A percentile compares a stretch with the other conserved stretches of the same genome.
phyloP scores from a whole-genome alignment of 2,888 invertebrate genomes.

The Bedellia somnulentella region DNA sequence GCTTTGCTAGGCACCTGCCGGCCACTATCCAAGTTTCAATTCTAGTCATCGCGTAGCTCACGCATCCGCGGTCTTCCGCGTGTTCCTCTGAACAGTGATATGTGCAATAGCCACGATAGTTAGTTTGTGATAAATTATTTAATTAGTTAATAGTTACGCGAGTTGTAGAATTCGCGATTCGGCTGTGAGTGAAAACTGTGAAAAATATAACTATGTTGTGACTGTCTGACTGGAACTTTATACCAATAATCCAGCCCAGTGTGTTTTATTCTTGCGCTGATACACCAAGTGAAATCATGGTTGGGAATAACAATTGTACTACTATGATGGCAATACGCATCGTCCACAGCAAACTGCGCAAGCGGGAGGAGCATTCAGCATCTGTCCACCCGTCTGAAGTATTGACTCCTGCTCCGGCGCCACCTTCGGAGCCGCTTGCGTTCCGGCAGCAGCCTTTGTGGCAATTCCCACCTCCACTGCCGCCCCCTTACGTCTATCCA shows the following conservation, averaged over 20 bases:
- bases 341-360: constrained; percentile 88
- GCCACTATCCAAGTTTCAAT: constrained; percentile 50
- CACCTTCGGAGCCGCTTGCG: constrained; percentile 59
- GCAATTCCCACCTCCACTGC: constrained; percentile 82
- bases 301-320: constrained; percentile 83
- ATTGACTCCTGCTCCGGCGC: constrained; percentile 57
- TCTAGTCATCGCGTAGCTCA: constrained; percentile 58
- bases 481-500: constrained; percentile 74
- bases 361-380: constrained; percentile 78
- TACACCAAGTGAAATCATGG: constrained; percentile 65
- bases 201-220: constrained; percentile 37
- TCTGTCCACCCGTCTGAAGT: constrained; percentile 70
- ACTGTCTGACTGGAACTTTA: constrained; percentile 56
- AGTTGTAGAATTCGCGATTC: constrained; percentile 40
- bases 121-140: constrained; percentile 56
- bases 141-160: constrained; percentile 50
- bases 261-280: constrained; percentile 47
- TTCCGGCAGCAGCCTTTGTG: constrained; percentile 74
- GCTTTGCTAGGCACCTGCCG: constrained; percentile 65
- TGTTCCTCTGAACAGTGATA: constrained; percentile 61
- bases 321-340: constrained; percentile 87
- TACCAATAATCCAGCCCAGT: constrained; percentile 53
- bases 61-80: constrained; percentile 53
- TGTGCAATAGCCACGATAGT: constrained; percentile 55
- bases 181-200: constrained; percentile 58